Evolutionary conservation across 2,888 invertebrate species (phyloP), one percentile per base, ranked within the genome.

Genomic region (Temnothorax unifasciatus): DNA sequence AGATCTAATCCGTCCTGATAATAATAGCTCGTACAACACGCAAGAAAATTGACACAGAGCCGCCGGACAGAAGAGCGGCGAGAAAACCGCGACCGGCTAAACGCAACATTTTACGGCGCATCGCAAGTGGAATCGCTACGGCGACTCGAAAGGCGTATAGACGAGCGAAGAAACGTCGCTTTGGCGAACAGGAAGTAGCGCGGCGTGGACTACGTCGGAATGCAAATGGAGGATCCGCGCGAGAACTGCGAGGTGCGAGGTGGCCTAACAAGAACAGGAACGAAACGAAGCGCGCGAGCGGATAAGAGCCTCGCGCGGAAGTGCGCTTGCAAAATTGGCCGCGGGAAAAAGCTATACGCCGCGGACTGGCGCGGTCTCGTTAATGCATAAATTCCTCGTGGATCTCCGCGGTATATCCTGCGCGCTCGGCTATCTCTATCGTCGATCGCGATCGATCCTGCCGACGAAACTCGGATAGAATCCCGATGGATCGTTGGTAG

Each of bases 141-240:
- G 44, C 18, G 52, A 61, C 52, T 63, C 77, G 76, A 76, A 81
- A 75, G 76, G 63, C 76, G 76, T 61, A 54, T 61, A 54, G 73
- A 87, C 44, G 54, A 64, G 41, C 2, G 25, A 59, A 52, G 50
- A 34, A 63, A 75, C 63, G 52, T 52, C 34, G 63, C 87, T n/a
- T 54, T 68, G 74, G 61, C 79, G 86, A 85, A 83, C 84, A 91
- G 91, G 92, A 92, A 92, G 90, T 85, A 81, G 68, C n/a, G 34
- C 64, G 44, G 87, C 87, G 85, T 89, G 87, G 84, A 88, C 90
- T 90, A 83, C 87, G 88, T 68, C 86, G 91, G 92, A 93, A 93
- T 93, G 92, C 90, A 92, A 92, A 93, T 93, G 90, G 87, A 89
- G 88, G 85, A 84, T 87, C 68, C 71, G 75, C 61, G 73, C 41